Percentiles rank a stretch among this genome's conserved stretches.
Conservation (phyloP, 1,140 invertebrate species). For the Drosophila littoralis region DNA sequence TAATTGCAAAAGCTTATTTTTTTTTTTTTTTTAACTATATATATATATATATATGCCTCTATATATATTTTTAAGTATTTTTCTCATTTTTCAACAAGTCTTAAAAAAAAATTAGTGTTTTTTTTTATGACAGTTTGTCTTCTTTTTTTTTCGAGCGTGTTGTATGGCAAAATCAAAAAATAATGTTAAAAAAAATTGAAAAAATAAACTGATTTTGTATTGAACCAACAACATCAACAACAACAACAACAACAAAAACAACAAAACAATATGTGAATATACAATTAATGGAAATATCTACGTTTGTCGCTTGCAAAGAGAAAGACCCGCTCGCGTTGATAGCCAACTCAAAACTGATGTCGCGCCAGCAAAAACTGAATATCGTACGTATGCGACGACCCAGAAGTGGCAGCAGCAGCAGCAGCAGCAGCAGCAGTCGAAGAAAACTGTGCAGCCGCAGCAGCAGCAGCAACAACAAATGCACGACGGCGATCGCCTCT, state of each 20-base stretch:
- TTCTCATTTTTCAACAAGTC: constrained; percentile 39
- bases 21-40: constrained; percentile 37
- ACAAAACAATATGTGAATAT: constrained; percentile 74
- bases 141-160: constrained; percentile 11
- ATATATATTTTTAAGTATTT: constrained; percentile 36
- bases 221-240: constrained; percentile 66
- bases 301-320: constrained; percentile 83
- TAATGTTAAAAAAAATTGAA: constrained; percentile 40
- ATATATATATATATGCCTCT: constrained; percentile 26
- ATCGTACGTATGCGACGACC: constrained; percentile 64
- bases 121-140: background rate
- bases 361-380: constrained; percentile 77
- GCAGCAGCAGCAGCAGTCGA: constrained; percentile 28
- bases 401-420: constrained; percentile 48
- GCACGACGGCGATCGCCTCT: constrained; percentile 45
- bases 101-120: constrained; percentile 41
- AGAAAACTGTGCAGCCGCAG: constrained; percentile 45
- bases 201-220: constrained; percentile 40
- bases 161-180: constrained; percentile 30
- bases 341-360: constrained; percentile 85
- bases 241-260: constrained; percentile 74
- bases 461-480: constrained; percentile 27
- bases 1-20: constrained; percentile 51
- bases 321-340: constrained; percentile 85
- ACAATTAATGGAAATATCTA: constrained; percentile 77